Evolutionary conservation across 1,140 invertebrate genomes (phyloP).

Genomic region (Bombus cullumanus): DNA sequence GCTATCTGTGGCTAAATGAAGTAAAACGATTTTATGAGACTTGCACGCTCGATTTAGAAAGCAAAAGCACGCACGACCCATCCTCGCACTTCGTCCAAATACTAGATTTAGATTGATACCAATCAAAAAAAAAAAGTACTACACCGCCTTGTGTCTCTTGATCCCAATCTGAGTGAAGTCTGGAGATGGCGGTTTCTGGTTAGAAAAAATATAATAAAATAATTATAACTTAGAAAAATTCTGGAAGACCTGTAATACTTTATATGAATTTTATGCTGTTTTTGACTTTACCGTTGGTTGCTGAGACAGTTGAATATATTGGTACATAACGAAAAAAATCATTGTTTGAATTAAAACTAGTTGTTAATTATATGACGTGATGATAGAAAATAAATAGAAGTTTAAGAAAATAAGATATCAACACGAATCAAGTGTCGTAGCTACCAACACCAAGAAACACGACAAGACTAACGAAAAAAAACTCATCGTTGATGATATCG

Average conservation of each 20-base stretch:
- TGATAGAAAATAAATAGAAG: conserved; percentile 68
- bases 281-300: conserved; percentile 59
- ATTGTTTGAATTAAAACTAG: conserved; percentile 72
- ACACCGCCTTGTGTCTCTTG: conserved; percentile 55
- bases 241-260: conserved; percentile 75
- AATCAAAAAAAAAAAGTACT: conserved; percentile 73
- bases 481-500: conserved; percentile 65
- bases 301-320: conserved; percentile 67
- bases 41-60: conserved; percentile 69
- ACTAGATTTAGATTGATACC: conserved; percentile 77
- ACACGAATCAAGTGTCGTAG: conserved; percentile 61
- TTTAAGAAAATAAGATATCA: conserved; percentile 52
- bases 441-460: conserved; percentile 56
- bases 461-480: conserved; percentile 54
- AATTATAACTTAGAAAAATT: conserved; percentile 71
- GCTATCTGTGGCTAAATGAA: conserved; percentile 65
- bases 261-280: conserved; percentile 67
- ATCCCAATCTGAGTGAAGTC: conserved; percentile 53
- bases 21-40: conserved; percentile 62
- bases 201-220: conserved; percentile 67
- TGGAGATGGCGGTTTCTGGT: conserved; percentile 59
- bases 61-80: conserved; percentile 77
- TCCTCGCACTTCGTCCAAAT: conserved; percentile 79
- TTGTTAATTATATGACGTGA: conserved; percentile 65
- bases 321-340: conserved; percentile 56